Evolutionary conservation across 2,888 invertebrate species (phyloP), one percentile per base, ranked within the genome.

Genomic region (Hypomecis atomaria): DNA sequence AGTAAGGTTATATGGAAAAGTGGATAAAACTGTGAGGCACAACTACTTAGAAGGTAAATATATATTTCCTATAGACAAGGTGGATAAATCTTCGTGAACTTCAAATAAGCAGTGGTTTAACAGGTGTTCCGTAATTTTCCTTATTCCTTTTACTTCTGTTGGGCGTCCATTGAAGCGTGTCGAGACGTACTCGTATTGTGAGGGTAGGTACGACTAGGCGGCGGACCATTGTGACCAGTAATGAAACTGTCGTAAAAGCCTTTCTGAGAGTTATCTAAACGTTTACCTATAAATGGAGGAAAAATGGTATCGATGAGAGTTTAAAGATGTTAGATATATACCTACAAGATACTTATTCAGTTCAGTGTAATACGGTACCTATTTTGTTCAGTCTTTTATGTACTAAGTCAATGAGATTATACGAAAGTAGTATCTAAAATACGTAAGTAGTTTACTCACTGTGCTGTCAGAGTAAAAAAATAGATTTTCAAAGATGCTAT

Each of bases 131-230:
- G 74, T 81, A 81, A 74, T 81, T 78, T 75, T 74, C 71, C 71
- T 69, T 65, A 67, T 71, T 77, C 69, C 67, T 74, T 78, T 79
- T 74, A 75, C 77, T 78, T 77, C 78, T 77, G 69, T 71, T 71
- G 67, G 56, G 63, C 69, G 70, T 72, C 71, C 81, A 81, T 81
- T 84, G 80, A 82, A 82, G 76, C 84, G 82, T 69, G 74, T 76
- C 81, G 77, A 71, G 50, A 59, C 66, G 60, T 67, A 70, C 62
- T 69, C 66, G 60, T 67, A 70, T 64, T 69, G 69, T 66, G 40
- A 63, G 63, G 55, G 62, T 65, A 68, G 65, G 65, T 59, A 50
- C 53, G 66, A 59, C 67, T 67, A 69, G 71, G 66, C 63, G 49
- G 60, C 54, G 54, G 58, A 62, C 66, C 52, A 65, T 71, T 69